A percentile compares a stretch with the other conserved stretches of the same genome.
Conservation (phyloP, 2,113 vertebrate genomes). For the Enhydra lutris region DNA sequence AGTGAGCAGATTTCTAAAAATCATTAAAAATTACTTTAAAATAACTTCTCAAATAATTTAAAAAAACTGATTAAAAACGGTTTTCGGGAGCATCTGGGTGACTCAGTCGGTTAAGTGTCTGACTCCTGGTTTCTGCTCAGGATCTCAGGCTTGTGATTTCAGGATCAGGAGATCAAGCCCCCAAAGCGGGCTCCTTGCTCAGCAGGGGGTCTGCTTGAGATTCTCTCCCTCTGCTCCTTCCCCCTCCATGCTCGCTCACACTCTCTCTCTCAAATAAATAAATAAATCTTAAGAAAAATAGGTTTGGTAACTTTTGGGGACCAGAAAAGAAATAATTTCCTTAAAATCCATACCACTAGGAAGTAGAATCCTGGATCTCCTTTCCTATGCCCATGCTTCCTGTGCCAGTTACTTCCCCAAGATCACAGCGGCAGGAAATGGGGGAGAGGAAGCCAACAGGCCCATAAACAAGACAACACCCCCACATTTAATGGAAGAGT, state of each 20-base stretch:
- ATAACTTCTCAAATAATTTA: background rate
- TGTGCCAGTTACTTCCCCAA: background rate
- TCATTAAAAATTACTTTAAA: background rate
- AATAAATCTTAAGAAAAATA: background rate
- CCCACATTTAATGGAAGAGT: background rate
- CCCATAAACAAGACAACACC: background rate
- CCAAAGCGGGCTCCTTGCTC: no score
- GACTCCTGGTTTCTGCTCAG: background rate
- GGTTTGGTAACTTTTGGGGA: background rate
- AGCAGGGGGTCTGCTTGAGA: background rate
- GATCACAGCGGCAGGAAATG: background rate
- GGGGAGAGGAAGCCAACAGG: background rate
- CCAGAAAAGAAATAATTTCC: constrained; percentile 16
- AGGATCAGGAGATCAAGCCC: background rate
- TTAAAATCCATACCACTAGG: background rate
- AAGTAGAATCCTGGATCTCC: background rate
- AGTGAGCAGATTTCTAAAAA: background rate
- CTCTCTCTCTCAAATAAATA: background rate
- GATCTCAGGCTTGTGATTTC: background rate
- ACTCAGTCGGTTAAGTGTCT: background rate
- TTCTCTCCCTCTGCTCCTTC: background rate
- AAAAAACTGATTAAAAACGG: background rate
- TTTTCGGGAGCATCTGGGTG: background rate
- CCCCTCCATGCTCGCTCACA: background rate
- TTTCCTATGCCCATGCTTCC: background rate